A percentile compares a stretch with the other conserved stretches of the same genome.
phyloP scores from a whole-genome alignment of 2,797 vertebrate genomes.

The Hylomyscus alleni region DNA sequence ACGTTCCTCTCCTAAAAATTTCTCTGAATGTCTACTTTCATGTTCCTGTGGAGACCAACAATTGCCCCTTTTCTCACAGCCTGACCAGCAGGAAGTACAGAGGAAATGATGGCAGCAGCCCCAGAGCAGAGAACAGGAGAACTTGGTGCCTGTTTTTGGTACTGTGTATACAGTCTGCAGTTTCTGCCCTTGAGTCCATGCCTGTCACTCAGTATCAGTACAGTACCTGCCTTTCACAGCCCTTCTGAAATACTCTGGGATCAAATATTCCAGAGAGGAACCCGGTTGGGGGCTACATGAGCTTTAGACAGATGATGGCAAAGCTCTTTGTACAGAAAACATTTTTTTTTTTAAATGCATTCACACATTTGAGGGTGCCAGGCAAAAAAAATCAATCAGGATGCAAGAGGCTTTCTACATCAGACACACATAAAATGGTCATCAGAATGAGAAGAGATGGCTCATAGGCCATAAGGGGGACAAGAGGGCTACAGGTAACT shows the following conservation, averaged over 20 bases:
- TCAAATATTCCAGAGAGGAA: not conserved
- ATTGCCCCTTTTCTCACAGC: fast-evolving
- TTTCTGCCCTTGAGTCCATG: not conserved
- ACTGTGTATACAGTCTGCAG: fast-evolving
- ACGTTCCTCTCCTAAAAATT: not conserved
- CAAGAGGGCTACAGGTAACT: not conserved
- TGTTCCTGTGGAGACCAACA: not conserved
- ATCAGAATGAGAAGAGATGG: not conserved
- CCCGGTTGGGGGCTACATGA: fast-evolving
- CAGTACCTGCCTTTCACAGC: not conserved
- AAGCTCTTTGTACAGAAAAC: not conserved
- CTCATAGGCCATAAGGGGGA: not conserved
- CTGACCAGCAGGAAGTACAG: not conserved
- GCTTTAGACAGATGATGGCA: not conserved
- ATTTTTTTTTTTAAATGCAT: not conserved
- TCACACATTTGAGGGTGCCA: not conserved
- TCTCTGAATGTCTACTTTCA: not conserved
- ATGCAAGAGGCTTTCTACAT: not conserved
- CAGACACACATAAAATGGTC: not conserved
- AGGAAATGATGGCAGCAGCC: not conserved
- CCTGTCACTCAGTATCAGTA: not conserved
- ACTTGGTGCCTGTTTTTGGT: fast-evolving
- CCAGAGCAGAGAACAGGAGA: fast-evolving
- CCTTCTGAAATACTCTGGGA: not conserved
- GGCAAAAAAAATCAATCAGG: not conserved